These are phyloP conservation scores for Nyleta sp. DNA, from an alignment of 2,888 invertebrate species.

Conservation along the genomic window DNA sequence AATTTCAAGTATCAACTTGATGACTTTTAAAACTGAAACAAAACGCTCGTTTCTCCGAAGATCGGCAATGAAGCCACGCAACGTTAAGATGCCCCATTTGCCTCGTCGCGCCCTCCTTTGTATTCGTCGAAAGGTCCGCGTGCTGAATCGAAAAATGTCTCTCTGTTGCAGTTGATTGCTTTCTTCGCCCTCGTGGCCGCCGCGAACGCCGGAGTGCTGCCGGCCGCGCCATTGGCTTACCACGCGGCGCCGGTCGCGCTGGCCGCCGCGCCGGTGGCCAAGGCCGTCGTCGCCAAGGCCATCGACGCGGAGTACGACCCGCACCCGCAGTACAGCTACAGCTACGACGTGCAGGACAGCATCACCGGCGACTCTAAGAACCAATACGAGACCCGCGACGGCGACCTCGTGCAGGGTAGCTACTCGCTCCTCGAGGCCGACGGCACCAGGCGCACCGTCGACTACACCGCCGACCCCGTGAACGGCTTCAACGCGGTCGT, in stretches of 20 bases:
- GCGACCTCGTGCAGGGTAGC: conserved; percentile 75
- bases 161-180: conserved; percentile 32
- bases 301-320: conserved; percentile 69
- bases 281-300: conserved; percentile 57
- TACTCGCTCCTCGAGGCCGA: conserved; percentile 75
- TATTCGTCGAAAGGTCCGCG: no score
- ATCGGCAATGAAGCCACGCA: no score
- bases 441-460: conserved; percentile 73
- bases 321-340: conserved; percentile 72
- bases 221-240: conserved; percentile 42
- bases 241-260: conserved; percentile 41
- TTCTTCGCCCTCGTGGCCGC: conserved; percentile 45
- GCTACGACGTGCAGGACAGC: conserved; percentile 70
- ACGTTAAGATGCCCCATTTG: no score
- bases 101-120: no score
- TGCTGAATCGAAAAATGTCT: no score
- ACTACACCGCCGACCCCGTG: conserved; percentile 72
- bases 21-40: no score
- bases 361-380: conserved; percentile 70
- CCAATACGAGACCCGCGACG: conserved; percentile 70
- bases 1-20: no score
- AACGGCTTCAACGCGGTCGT: conserved; percentile 67
- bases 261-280: conserved; percentile 83
- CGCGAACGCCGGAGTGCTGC: conserved; percentile 38
- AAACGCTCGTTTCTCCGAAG: no score